Conservation (phyloP, 2,113 vertebrate species). For the Capreolus pygargus region DNA sequence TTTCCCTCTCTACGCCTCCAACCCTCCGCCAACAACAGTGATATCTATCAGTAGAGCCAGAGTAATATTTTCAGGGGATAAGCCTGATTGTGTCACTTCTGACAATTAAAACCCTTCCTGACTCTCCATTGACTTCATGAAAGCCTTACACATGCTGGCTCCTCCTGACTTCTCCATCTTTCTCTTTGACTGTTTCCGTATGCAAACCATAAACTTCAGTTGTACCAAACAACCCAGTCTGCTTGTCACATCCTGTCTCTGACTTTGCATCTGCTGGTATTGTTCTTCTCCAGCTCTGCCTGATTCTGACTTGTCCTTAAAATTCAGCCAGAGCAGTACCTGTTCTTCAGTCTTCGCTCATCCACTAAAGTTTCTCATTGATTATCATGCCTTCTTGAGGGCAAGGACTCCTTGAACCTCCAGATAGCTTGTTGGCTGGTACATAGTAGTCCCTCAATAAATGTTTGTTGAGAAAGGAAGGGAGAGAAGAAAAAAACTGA, state of each 20-base stretch:
- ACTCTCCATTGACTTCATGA: neutral
- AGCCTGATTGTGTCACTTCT: neutral
- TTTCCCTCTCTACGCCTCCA: neutral
- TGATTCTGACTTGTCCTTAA: neutral
- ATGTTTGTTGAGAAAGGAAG: neutral
- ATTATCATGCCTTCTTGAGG: neutral
- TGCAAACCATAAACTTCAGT: neutral
- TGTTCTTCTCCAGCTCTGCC: neutral
- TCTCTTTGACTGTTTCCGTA: neutral
- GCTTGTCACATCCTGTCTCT: neutral
- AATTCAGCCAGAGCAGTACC: neutral
- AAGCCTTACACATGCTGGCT: neutral
- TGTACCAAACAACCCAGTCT: neutral
- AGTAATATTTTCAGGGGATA: neutral
- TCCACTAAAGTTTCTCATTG: neutral
- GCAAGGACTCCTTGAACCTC: neutral
- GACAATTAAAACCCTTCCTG: neutral
- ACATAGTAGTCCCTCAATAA: neutral
- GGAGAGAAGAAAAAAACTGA: neutral
- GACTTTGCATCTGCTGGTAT: neutral
- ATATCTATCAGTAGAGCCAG: neutral
- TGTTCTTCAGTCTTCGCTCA: neutral
- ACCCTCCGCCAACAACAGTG: neutral
- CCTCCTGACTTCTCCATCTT: neutral
- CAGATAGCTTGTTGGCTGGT: neutral